A percentile compares a stretch with the other conserved stretches of the same genome.
Evolutionary conservation across 2,888 invertebrate species (phyloP).

Genomic region (Melolontha melolontha): DNA sequence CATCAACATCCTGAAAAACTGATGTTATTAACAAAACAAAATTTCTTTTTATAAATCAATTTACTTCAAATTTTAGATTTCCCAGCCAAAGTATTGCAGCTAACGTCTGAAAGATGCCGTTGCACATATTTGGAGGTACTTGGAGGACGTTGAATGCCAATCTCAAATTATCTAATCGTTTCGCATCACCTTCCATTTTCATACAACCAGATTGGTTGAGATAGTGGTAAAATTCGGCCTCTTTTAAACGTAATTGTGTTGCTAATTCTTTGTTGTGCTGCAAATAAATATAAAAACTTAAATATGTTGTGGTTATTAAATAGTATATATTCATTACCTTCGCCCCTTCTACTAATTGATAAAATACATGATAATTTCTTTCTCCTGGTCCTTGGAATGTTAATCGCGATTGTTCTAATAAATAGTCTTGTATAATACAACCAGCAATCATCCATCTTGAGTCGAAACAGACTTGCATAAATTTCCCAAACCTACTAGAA

Average conservation of each 20-base stretch:
- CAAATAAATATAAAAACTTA: slow-evolving; percentile 33
- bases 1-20: slow-evolving; percentile 79
- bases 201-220: slow-evolving; percentile 84
- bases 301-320: slow-evolving; percentile 6
- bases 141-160: slow-evolving; percentile 91
- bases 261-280: slow-evolving; percentile 81
- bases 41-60: slow-evolving; percentile 24
- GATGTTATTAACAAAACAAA: slow-evolving; percentile 25
- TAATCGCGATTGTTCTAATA: slow-evolving; percentile 90
- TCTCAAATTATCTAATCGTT: slow-evolving; percentile 84
- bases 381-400: slow-evolving; percentile 90
- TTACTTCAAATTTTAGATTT: slow-evolving; percentile 83
- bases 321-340: slow-evolving; percentile 66
- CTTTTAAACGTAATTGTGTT: slow-evolving; percentile 78
- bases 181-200: slow-evolving; percentile 76
- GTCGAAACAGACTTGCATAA: slow-evolving; percentile 94
- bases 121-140: slow-evolving; percentile 86
- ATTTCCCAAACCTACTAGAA: slow-evolving; percentile 94
- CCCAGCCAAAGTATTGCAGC: slow-evolving; percentile 93
- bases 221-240: slow-evolving; percentile 84
- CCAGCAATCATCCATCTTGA: slow-evolving; percentile 90
- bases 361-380: slow-evolving; percentile 92
- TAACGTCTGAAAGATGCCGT: slow-evolving; percentile 88
- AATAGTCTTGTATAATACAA: slow-evolving; percentile 91
- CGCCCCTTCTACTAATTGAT: slow-evolving; percentile 89